A percentile compares a stretch with the other conserved stretches of the same genome.
These are phyloP conservation scores for Sesamia nonagrioides DNA, from an alignment of 1,140 invertebrate species.

Conservation along the genomic window DNA sequence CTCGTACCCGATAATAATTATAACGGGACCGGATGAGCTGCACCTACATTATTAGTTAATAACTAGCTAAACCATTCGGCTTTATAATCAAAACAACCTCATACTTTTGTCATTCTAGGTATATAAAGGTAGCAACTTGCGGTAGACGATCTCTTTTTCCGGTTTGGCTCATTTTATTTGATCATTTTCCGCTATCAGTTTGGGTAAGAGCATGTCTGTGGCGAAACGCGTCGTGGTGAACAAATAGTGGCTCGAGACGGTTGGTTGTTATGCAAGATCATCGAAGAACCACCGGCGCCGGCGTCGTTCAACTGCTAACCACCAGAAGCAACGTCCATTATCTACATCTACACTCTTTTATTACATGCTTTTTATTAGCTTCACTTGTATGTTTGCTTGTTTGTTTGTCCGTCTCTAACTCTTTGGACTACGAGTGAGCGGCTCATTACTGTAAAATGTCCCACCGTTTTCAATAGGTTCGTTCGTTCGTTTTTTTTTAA, in stretches of 20 bases:
- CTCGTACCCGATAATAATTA: not conserved
- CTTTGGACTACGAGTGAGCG: no score
- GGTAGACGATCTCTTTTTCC: slow-evolving; percentile 48
- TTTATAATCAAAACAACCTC: no score
- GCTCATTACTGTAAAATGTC: no score
- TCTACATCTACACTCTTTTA: not conserved
- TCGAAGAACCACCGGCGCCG: not conserved
- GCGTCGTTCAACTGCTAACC: not conserved
- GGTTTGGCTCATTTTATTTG: slow-evolving; percentile 64
- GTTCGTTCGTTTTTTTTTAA: no score
- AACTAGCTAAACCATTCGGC: no score
- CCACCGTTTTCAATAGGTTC: no score
- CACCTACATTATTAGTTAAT: not conserved
- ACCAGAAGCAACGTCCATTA: not conserved
- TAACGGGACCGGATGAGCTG: not conserved
- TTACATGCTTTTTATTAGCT: no score
- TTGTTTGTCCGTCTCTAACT: no score
- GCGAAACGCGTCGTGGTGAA: slow-evolving; percentile 62
- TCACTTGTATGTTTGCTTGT: no score
- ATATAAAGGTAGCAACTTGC: not conserved
- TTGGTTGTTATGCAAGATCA: slow-evolving; percentile 63
- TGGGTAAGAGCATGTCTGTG: slow-evolving; percentile 69
- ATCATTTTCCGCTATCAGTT: slow-evolving; percentile 69
- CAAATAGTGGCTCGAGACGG: slow-evolving; percentile 18
- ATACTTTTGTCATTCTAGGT: not conserved